phyloP scores from a whole-genome alignment of 2,888 invertebrate genomes.

The Hirtodrosophila cameraria region DNA sequence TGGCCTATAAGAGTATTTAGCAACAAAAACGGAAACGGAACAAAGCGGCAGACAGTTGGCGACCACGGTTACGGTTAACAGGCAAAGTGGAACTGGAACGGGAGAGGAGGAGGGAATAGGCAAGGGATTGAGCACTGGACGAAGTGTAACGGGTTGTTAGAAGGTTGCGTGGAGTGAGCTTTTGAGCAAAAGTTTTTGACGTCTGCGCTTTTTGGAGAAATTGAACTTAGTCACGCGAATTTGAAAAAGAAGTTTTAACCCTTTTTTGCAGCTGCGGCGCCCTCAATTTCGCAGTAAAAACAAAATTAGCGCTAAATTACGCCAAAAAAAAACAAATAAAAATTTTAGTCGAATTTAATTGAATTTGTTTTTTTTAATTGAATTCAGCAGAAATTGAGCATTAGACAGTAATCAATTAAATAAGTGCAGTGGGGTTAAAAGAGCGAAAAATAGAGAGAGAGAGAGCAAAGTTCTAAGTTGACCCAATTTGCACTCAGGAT shows the following conservation, averaged over 20 bases:
- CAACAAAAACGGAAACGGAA: conserved; percentile 68
- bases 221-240: conserved; percentile 70
- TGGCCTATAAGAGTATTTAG: conserved; percentile 45
- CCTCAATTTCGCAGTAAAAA: conserved; percentile 64
- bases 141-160: not conserved
- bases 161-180: conserved; percentile 24
- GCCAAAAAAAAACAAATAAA: conserved; percentile 28
- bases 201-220: conserved; percentile 55
- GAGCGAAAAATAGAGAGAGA: no score
- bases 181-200: conserved; percentile 52
- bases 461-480: conserved; percentile 39
- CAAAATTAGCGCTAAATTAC: conserved; percentile 65
- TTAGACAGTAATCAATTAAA: conserved; percentile 42
- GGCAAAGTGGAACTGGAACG: conserved; percentile 5
- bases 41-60: conserved; percentile 67
- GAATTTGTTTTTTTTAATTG: conserved; percentile 66
- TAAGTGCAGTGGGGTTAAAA: not conserved
- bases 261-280: conserved; percentile 47
- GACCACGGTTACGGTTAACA: conserved; percentile 46
- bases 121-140: no score
- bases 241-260: conserved; percentile 60
- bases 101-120: no score
- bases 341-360: conserved; percentile 66
- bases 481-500: conserved; percentile 49
- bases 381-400: conserved; percentile 50